A percentile compares a stretch with the other conserved stretches of the same genome.
Conservation (phyloP, 2,888 invertebrate species). For the Atethmia centrago region DNA sequence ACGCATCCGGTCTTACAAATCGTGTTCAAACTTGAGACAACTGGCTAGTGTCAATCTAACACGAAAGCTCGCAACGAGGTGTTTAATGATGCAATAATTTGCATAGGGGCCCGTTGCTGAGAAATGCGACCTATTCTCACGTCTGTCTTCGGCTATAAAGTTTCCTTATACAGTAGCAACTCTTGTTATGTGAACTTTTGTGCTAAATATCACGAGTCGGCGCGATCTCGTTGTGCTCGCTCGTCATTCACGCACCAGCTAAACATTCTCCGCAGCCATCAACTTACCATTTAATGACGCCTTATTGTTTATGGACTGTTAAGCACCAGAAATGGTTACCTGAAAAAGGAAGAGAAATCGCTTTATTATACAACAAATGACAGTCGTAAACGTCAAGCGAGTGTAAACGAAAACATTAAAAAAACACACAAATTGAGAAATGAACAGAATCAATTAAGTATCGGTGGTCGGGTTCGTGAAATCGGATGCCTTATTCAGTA, state of each 20-base stretch:
- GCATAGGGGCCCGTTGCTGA: constrained; percentile 84
- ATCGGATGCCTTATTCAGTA: constrained; percentile 72
- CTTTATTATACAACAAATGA: constrained; percentile 75
- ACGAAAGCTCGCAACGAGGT: constrained; percentile 84
- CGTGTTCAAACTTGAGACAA: constrained; percentile 72
- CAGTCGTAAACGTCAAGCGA: constrained; percentile 70
- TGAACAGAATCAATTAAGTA: constrained; percentile 85
- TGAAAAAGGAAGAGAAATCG: constrained; percentile 78
- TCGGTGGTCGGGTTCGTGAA: constrained; percentile 69
- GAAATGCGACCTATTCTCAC: constrained; percentile 86
- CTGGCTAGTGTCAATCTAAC: constrained; percentile 79
- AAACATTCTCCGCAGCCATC: constrained; percentile 57
- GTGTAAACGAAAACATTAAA: constrained; percentile 67
- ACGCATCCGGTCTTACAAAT: constrained; percentile 84
- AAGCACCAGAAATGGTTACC: constrained; percentile 80
- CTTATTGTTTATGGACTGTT: constrained; percentile 74
- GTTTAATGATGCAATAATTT: constrained; percentile 90
- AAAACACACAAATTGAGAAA: constrained; percentile 78
- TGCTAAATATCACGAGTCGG: constrained; percentile 71
- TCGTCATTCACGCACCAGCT: constrained; percentile 65
- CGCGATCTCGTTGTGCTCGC: constrained; percentile 53
- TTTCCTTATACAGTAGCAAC: constrained; percentile 80
- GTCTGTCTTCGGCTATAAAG: constrained; percentile 80
- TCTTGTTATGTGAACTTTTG: constrained; percentile 80
- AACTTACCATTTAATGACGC: constrained; percentile 81